These are phyloP conservation scores for Todus mexicanus DNA, from an alignment of 2,797 vertebrate genomes.

Conservation along the genomic window DNA sequence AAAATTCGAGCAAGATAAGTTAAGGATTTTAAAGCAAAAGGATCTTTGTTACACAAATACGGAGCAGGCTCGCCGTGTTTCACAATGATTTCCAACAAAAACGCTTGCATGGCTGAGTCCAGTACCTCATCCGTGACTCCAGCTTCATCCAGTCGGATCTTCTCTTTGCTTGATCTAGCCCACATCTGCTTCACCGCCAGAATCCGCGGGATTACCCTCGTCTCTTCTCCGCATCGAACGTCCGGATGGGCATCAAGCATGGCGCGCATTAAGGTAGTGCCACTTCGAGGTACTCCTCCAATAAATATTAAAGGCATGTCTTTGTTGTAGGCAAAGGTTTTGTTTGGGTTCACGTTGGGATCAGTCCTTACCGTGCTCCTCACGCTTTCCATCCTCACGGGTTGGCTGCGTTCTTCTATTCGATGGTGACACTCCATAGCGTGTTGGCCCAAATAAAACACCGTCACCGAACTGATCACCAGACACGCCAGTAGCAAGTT, in stretches of 20 bases:
- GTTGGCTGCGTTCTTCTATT: slow-evolving; percentile 84
- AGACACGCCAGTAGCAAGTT: slow-evolving; percentile 92
- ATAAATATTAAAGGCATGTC: slow-evolving; percentile 98
- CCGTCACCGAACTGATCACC: slow-evolving; percentile 92
- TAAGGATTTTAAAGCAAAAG: slow-evolving; percentile 94
- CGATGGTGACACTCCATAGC: slow-evolving; percentile 98
- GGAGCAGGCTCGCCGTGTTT: slow-evolving; percentile 95
- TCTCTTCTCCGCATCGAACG: slow-evolving; percentile 93
- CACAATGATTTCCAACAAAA: slow-evolving; percentile 94
- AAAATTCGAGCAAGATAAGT: slow-evolving; percentile 96
- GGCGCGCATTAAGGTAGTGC: slow-evolving; percentile 95
- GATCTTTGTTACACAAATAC: slow-evolving; percentile 97
- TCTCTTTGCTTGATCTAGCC: slow-evolving; percentile 94
- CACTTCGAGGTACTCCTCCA: slow-evolving; percentile 93
- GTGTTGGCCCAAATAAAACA: slow-evolving; percentile 93
- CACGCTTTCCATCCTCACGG: slow-evolving; percentile 30
- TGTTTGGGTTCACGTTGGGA: slow-evolving; percentile 66
- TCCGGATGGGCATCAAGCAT: slow-evolving; percentile 97
- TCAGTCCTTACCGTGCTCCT: slow-evolving; percentile 75
- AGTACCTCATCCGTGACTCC: slow-evolving; percentile 95
- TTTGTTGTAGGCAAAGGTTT: slow-evolving; percentile 87
- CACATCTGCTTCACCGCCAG: slow-evolving; percentile 98
- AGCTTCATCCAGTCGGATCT: slow-evolving; percentile 93
- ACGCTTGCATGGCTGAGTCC: slow-evolving; percentile 96
- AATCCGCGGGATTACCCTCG: slow-evolving; percentile 92